Evolutionary conservation across 35 echinoderm and acorn worm genomes (phyloP).

Genomic region (Acanthaster planci): DNA sequence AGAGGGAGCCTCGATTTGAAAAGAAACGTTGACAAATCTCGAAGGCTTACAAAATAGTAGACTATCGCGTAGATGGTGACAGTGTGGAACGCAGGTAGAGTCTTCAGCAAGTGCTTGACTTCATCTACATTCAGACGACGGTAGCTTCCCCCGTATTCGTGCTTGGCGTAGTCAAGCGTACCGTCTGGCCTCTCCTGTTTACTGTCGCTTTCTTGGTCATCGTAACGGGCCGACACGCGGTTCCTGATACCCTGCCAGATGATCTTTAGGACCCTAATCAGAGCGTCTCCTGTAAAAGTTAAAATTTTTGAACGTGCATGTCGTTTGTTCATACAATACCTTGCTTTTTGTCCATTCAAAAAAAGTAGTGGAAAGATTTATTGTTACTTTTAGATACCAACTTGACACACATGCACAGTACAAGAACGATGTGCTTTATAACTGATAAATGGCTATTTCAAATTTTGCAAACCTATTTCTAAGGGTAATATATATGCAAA

Average conservation of each 20-base stretch:
- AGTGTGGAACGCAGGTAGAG: conserved; percentile 51
- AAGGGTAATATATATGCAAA: no score
- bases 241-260: conserved; percentile 40
- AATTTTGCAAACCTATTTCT: no score
- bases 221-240: background rate
- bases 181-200: background rate
- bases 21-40: no score
- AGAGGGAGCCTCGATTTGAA: no score
- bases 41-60: conserved; percentile 50
- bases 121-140: conserved; percentile 16
- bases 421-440: no score
- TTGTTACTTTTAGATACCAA: no score
- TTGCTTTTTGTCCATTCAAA: no score
- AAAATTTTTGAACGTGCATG: background rate
- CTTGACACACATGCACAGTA: no score
- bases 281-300: conserved; percentile 11
- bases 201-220: background rate
- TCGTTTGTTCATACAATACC: no score
- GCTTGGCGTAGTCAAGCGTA: conserved; percentile 18
- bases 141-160: conserved; percentile 32
- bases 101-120: conserved; percentile 48
- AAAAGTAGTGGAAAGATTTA: no score
- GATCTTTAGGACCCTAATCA: conserved; percentile 28
- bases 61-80: conserved; percentile 59
- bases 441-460: no score